A percentile compares a stretch with the other conserved stretches of the same genome.
phyloP scores from a whole-genome alignment of 1,140 invertebrate genomes.

The Lanistes nyassanus region DNA sequence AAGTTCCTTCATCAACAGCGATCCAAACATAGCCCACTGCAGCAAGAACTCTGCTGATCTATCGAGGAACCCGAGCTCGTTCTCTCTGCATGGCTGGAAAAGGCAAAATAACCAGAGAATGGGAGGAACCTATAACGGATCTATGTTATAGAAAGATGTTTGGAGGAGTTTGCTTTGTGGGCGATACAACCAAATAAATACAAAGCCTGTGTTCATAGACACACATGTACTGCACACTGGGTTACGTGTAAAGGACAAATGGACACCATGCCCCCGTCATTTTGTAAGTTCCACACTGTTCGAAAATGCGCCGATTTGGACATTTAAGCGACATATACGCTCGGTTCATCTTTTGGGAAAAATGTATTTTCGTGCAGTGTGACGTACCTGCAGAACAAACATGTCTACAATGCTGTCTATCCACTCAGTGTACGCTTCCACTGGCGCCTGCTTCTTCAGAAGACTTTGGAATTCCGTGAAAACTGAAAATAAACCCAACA shows the following conservation, averaged over 20 bases:
- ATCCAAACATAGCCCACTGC: conserved; percentile 68
- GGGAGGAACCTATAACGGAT: background rate
- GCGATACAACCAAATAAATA: too few relatives aligned
- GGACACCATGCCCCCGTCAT: too few relatives aligned
- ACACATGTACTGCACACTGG: too few relatives aligned
- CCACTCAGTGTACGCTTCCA: conserved; percentile 70
- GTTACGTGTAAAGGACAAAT: too few relatives aligned
- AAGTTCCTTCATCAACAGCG: conserved; percentile 69
- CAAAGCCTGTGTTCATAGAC: too few relatives aligned
- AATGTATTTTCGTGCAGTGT: too few relatives aligned
- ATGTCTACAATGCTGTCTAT: conserved; percentile 68
- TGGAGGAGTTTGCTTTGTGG: background rate
- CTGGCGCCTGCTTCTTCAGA: conserved; percentile 66
- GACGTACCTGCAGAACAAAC: conserved; percentile 66
- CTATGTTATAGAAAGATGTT: background rate
- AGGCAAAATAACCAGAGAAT: conserved; percentile 14
- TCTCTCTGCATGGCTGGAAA: conserved; percentile 55
- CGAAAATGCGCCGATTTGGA: too few relatives aligned
- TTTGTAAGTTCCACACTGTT: too few relatives aligned
- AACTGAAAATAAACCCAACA: conserved; percentile 62
- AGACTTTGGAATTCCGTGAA: conserved; percentile 68
- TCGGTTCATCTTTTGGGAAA: too few relatives aligned
- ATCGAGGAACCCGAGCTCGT: conserved; percentile 51
- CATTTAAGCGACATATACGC: too few relatives aligned
- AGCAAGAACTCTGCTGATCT: conserved; percentile 67